Base-by-base conservation (phyloP, 2,113 vertebrate species). In the Anolis sagrei region DNA sequence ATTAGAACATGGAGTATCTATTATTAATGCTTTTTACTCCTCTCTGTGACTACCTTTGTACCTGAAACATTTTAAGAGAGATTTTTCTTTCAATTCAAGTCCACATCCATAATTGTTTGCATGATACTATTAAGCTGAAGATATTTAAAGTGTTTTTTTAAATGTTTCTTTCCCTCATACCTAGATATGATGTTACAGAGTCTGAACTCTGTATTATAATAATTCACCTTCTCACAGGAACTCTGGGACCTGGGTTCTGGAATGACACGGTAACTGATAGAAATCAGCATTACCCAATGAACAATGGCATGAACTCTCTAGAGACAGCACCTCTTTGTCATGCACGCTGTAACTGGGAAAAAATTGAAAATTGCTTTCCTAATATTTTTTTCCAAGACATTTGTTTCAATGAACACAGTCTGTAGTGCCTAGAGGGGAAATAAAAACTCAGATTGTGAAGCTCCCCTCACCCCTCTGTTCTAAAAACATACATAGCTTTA, bases 141-240 rank as follows among this genome's bases (percentile, higher is more conserved):
- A 36, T 34, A 7, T 90, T 87, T 92, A n/a, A 84, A 89, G 82
- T 75, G 89, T 87, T 93, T 87, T 93, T 95, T 68, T 90, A 93
- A 92, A 83, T 93, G 89, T 96, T 94, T 96, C 68, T 93, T 90
- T 95, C 93, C 89, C 93, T 94, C 83, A 32, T 85, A 23, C 4
- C 3, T 96, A 97, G 97, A 96, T 97, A 97, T 91, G 96, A 97
- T 94, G 94, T 96, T 91, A 97, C 97, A 92, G 97, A 97, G 96
- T 94, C 97, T 92, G 89, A 97, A 95, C 96, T 97, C 93, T 91
- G 96, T 95, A 95, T 97, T 81, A 76, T 95, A 87, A 84, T 94
- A 86, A 92, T 91, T 88, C 97, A 97, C 89, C 95, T 96, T 88
- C 94, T 97, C 90, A 96, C 97, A 69, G 96, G 92, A 90, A 66